phyloP scores from a whole-genome alignment of 2,888 invertebrate genomes.

The Amphipyra berbera region DNA sequence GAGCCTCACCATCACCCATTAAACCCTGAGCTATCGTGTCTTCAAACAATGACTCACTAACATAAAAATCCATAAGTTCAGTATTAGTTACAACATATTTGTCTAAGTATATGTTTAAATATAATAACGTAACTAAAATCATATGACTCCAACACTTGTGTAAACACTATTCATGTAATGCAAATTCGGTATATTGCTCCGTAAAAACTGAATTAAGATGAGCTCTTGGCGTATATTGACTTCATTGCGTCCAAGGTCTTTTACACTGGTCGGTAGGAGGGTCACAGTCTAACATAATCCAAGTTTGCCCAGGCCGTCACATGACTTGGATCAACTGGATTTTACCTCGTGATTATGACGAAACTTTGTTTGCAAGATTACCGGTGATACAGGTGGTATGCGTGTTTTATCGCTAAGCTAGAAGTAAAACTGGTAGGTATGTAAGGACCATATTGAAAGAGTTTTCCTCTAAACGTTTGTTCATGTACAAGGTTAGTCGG shows the following conservation, averaged over 20 bases:
- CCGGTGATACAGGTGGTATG: not conserved
- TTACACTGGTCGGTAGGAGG: slow-evolving; percentile 15
- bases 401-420: not conserved
- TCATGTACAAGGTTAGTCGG: no score
- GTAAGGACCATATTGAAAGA: no score
- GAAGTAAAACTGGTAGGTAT: no score
- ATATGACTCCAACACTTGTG: slow-evolving; percentile 44
- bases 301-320: slow-evolving; percentile 25
- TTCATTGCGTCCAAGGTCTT: slow-evolving; percentile 38
- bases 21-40: no score
- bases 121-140: slow-evolving; percentile 19
- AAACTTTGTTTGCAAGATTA: slow-evolving; percentile 14
- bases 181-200: slow-evolving; percentile 44
- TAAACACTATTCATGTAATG: slow-evolving; percentile 49
- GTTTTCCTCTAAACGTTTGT: no score
- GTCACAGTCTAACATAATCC: slow-evolving; percentile 21
- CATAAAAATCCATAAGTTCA: not conserved
- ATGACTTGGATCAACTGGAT: slow-evolving; percentile 43
- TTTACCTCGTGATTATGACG: slow-evolving; percentile 41
- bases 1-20: no score
- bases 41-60: not conserved
- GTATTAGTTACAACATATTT: not conserved
- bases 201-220: slow-evolving; percentile 23
- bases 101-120: not conserved
- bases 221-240: slow-evolving; percentile 29